Evolutionary conservation across 2,797 vertebrate genomes (phyloP).

Genomic region (Arnoldichthys spilopterus): DNA sequence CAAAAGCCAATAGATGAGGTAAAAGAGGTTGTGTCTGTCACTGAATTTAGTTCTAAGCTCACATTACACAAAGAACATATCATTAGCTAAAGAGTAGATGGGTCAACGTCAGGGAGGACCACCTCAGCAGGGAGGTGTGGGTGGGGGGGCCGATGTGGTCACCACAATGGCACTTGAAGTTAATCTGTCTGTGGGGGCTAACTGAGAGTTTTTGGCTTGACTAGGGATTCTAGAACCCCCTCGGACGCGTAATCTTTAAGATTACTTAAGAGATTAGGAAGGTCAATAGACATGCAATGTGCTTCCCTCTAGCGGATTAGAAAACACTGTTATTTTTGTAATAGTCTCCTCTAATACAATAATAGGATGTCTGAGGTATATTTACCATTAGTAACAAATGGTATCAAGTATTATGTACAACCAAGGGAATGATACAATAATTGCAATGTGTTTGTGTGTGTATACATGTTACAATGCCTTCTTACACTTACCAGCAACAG

Average conservation of each 20-base stretch:
- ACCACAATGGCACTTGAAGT: neutral
- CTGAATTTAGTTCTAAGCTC: too few relatives aligned
- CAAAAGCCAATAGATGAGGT: too few relatives aligned
- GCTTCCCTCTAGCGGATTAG: constrained; percentile 21
- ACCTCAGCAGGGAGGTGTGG: neutral
- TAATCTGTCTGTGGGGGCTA: constrained; percentile 14
- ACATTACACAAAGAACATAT: neutral
- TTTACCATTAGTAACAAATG: neutral
- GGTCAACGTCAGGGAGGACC: neutral
- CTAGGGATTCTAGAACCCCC: constrained; percentile 18
- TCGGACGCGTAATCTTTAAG: constrained; percentile 15
- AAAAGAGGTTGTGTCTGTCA: too few relatives aligned
- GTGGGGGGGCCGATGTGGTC: neutral
- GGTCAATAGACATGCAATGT: constrained; percentile 25
- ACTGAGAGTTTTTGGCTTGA: constrained; percentile 33
- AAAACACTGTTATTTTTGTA: neutral
- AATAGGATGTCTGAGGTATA: neutral
- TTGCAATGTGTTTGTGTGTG: neutral
- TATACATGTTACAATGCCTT: neutral
- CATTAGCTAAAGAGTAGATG: neutral
- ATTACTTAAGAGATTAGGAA: constrained; percentile 38
- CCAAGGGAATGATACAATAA: neutral
- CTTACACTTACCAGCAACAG: neutral
- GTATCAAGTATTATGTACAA: neutral
- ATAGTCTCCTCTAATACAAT: neutral